Evolutionary conservation across 2,113 vertebrate species (phyloP).

Genomic region (Illadopsis cleaveri): DNA sequence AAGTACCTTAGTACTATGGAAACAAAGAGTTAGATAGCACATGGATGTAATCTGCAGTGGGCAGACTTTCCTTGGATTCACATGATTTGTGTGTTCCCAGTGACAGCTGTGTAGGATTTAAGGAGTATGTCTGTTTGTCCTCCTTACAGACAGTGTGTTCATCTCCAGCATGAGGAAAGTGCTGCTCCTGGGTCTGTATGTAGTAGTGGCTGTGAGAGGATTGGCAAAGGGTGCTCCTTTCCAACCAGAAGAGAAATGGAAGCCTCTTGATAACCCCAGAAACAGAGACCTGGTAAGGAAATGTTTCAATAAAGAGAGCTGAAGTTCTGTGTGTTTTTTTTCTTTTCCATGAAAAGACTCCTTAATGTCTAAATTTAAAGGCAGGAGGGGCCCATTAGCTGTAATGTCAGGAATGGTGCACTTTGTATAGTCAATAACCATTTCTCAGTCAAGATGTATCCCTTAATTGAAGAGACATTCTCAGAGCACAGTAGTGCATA

Average conservation of each 20-base stretch:
- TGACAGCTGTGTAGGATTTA: neutral
- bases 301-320: neutral
- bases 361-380: neutral
- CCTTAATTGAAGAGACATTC: neutral
- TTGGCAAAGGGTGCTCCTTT: conserved; percentile 7
- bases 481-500: neutral
- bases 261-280: conserved; percentile 71
- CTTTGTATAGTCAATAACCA: neutral
- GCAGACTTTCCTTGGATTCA: neutral
- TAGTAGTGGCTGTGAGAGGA: neutral
- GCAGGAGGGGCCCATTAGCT: neutral
- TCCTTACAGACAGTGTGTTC: neutral
- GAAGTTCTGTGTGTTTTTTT: neutral
- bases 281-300: conserved; percentile 76
- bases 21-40: neutral
- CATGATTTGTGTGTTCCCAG: neutral
- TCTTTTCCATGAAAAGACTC: neutral
- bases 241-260: conserved; percentile 69
- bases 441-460: conserved; percentile 17
- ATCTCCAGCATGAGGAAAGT: conserved; percentile 45
- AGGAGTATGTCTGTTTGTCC: neutral
- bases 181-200: conserved; percentile 37
- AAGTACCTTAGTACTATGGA: neutral
- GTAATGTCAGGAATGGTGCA: neutral
- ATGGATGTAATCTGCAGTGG: neutral